Evolutionary conservation across 1,140 invertebrate species (phyloP).

Genomic region (Dermatophagoides farinae): DNA sequence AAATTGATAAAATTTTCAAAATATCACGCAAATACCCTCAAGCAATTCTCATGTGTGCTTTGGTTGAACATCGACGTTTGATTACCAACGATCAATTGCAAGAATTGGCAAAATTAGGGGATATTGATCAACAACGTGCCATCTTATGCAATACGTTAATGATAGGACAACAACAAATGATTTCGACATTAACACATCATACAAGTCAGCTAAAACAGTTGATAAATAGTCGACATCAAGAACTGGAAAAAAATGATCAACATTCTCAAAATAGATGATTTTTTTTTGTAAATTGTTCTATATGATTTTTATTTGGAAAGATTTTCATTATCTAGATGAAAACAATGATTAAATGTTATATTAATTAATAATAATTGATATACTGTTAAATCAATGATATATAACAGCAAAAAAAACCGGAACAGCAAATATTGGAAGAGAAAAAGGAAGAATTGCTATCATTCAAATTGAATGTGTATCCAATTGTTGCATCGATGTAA

Average conservation of each 20-base stretch:
- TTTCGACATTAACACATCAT: not conserved
- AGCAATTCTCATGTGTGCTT: not conserved
- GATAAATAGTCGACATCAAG: not conserved
- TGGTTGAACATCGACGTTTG: not conserved
- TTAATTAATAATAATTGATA: too few relatives aligned
- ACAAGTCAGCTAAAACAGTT: not conserved
- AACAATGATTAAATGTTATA: not conserved
- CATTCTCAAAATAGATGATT: not conserved
- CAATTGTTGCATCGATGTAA: conserved; percentile 16
- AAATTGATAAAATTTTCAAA: not conserved
- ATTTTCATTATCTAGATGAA: too few relatives aligned
- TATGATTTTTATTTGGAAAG: too few relatives aligned
- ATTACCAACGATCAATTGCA: not conserved
- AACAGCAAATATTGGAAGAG: not conserved
- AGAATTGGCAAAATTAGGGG: not conserved
- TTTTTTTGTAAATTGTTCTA: too few relatives aligned
- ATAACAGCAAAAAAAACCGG: not conserved
- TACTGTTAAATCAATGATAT: too few relatives aligned
- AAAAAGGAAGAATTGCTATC: too few relatives aligned
- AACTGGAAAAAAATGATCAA: not conserved
- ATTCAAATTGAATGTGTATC: conserved; percentile 14
- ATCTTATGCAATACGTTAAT: not conserved
- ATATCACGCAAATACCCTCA: not conserved
- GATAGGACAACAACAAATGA: not conserved
- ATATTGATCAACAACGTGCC: not conserved